These are phyloP conservation scores for Epizoanthus illoricatus DNA, from an alignment of 92 coral and sea anemone species.

Conservation along the genomic window DNA sequence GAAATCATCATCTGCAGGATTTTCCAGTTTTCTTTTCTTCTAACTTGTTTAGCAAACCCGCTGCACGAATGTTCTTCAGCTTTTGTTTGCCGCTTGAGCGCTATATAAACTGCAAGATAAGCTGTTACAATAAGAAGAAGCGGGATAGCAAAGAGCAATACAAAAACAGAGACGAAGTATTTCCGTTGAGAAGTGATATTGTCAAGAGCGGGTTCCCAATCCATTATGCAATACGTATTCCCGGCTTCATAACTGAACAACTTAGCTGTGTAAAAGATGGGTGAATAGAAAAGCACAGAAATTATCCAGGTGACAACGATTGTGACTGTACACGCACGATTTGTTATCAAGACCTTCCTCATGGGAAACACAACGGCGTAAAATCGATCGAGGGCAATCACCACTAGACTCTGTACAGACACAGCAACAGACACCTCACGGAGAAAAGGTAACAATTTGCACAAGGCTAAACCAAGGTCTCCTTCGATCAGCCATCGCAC, in stretches of 20 bases:
- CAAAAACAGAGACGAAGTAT: constrained; percentile 13
- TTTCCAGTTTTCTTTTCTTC: constrained; percentile 33
- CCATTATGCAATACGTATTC: constrained; percentile 6
- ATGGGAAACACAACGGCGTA: constrained; percentile 26
- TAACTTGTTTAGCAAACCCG: constrained; percentile 5
- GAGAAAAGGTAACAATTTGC: constrained; percentile 31
- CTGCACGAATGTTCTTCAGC: constrained; percentile 5
- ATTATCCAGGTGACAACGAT: constrained; percentile 19
- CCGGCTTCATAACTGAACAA: neutral
- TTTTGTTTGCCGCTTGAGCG: constrained; percentile 12
- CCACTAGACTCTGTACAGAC: constrained; percentile 26
- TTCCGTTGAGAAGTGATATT: neutral
- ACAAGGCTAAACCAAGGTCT: constrained; percentile 34
- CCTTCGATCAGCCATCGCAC: constrained; percentile 35
- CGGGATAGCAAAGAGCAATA: constrained; percentile 19
- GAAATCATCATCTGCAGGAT: constrained; percentile 17
- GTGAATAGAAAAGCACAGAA: constrained; percentile 21
- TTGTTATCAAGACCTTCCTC: constrained; percentile 11
- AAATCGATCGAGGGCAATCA: constrained; percentile 33
- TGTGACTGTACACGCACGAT: constrained; percentile 11
- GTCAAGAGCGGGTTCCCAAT: constrained; percentile 27
- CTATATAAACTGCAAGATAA: constrained; percentile 24
- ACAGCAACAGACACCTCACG: constrained; percentile 25
- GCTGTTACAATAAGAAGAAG: constrained; percentile 10
- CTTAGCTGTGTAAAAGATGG: constrained; percentile 27